phyloP scores from a whole-genome alignment of 37 sponge, comb jelly and placozoan species.

The Agelas oroides region DNA sequence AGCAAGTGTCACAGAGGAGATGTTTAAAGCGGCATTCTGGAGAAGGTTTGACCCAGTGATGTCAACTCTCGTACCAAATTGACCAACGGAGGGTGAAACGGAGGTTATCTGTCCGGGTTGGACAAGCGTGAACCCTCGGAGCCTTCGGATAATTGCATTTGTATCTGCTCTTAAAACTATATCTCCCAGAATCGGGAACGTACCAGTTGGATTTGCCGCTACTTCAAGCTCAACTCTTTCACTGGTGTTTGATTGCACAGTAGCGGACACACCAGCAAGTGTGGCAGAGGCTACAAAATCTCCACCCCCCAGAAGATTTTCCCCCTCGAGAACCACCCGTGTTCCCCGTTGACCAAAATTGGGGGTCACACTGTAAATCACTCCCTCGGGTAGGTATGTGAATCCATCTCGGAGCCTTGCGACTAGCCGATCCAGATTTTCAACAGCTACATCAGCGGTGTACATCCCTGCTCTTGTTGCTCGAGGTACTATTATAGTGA shows the following conservation, averaged over 20 bases:
- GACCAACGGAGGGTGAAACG: constrained; percentile 53
- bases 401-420: constrained; percentile 64
- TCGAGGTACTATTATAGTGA: constrained; percentile 53
- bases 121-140: constrained; percentile 35
- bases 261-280: constrained; percentile 52
- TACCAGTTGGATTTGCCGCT: neutral
- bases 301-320: constrained; percentile 72
- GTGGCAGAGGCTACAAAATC: constrained; percentile 21
- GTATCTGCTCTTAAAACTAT: constrained; percentile 45
- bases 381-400: constrained; percentile 69
- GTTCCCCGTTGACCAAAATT: constrained; percentile 72
- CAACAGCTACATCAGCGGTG: constrained; percentile 66
- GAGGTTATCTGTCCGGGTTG: constrained; percentile 49
- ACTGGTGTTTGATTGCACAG: constrained; percentile 2
- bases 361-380: constrained; percentile 48
- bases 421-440: constrained; percentile 10
- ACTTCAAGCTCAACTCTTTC: neutral
- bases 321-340: constrained; percentile 46
- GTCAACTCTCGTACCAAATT: constrained; percentile 66
- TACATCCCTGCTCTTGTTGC: constrained; percentile 36
- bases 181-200: neutral
- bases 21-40: constrained; percentile 19
- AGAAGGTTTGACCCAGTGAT: constrained; percentile 68
- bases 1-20: constrained; percentile 43
- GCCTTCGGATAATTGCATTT: constrained; percentile 42